Conservation (phyloP, 2,888 invertebrate species). For the Heliconius aoede region DNA sequence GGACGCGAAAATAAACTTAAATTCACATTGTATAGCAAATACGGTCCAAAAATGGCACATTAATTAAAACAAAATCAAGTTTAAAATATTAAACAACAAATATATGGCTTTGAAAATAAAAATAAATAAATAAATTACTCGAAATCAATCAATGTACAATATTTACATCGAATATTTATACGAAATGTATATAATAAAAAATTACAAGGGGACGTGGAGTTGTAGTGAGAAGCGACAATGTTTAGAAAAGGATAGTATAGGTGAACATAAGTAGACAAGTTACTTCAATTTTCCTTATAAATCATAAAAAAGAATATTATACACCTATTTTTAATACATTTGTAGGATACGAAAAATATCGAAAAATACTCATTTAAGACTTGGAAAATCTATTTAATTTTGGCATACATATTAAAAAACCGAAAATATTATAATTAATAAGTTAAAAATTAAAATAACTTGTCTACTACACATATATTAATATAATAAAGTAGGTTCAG, state of each 20-base stretch:
- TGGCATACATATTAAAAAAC: background rate
- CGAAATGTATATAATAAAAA: constrained; percentile 57
- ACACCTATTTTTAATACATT: background rate
- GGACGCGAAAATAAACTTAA: constrained; percentile 55
- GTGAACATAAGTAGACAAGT: constrained; percentile 41
- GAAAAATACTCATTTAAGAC: background rate
- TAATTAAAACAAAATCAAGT: constrained; percentile 55
- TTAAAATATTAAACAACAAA: constrained; percentile 68
- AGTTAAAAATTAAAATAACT: background rate
- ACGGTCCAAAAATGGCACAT: constrained; percentile 72
- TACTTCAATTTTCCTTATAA: background rate
- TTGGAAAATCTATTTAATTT: background rate
- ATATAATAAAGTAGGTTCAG: constrained; percentile 67
- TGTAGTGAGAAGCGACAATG: constrained; percentile 68
- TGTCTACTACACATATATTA: constrained; percentile 10
- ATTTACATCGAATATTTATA: constrained; percentile 81
- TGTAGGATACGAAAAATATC: background rate
- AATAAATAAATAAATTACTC: constrained; percentile 79
- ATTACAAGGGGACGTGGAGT: constrained; percentile 67
- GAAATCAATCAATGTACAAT: constrained; percentile 78
- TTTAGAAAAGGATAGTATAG: constrained; percentile 63
- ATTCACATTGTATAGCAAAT: constrained; percentile 62
- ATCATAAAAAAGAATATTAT: background rate
- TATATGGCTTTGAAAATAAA: constrained; percentile 66
- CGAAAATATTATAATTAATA: background rate